Base-by-base conservation (phyloP, 2,888 invertebrate genomes). In the Molanna angustata region DNA sequence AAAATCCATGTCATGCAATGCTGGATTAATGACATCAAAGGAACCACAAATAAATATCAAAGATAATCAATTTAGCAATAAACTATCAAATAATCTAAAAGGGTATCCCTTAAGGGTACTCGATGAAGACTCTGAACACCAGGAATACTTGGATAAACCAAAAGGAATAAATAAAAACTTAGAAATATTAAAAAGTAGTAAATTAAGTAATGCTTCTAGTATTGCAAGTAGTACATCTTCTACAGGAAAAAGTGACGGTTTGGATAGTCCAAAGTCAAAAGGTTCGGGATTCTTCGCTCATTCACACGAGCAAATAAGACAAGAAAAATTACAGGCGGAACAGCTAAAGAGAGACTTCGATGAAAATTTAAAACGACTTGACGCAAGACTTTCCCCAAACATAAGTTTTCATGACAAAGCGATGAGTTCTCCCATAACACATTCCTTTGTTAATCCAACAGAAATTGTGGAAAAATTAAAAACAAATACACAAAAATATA, bases 221-320 rank as follows among this genome's bases (percentile, higher is more conserved):
- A 66, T 18, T 60, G 63, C 21, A 61, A 64, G 46, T 40, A 49
- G 44, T 32, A 35, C 42, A 13, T 52, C 49, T 14, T 41, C 46
- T 1, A 44, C 21, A 7, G 21, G 20, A 21, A 9, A 27, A 16
- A 46, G 21, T 32, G 52, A 53, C 3, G 48, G 43, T 17, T 17
- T 54, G 11, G 54, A 50, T 14, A 32, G 49, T 7, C 37, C 42
- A 3, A 41, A 46, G 40, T 27, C 50, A 46, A 72, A 66, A 19
- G 66, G 53, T n/a, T 58, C 70, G 22, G 76, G 78, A 2, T 86
- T 82, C 66, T 87, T 87, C 62, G 84, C 86, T 0, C 84, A 74
- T 61, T 83, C 80, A 47, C 86, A 86, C 64, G 84, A 83, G 61
- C 83, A 86, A 59, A 82, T 88, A 14, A 72, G 84, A 2, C 84